A percentile compares a stretch with the other conserved stretches of the same genome.
These are phyloP conservation scores for Orgyia antiqua DNA, from an alignment of 2,888 invertebrate species.

Conservation along the genomic window DNA sequence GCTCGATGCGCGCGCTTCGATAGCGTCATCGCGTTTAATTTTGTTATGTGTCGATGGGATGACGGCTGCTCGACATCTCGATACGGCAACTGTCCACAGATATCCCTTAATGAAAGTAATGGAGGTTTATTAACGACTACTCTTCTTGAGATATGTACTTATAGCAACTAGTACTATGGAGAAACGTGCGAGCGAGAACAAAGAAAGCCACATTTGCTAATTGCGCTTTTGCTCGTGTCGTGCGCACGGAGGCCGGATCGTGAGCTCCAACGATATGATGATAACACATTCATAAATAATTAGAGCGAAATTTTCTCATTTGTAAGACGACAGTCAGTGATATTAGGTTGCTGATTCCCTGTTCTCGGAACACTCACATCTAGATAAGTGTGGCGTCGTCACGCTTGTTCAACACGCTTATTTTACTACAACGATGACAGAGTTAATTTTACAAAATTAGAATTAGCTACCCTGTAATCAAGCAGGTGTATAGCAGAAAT, in stretches of 20 bases:
- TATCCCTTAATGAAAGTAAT: conserved; percentile 77
- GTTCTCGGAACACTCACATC: conserved; percentile 69
- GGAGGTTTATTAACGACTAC: conserved; percentile 73
- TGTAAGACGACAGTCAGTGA: conserved; percentile 76
- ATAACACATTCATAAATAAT: conserved; percentile 79
- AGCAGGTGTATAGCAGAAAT: too few species aligned
- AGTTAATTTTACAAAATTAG: neutral
- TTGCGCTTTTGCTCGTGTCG: conserved; percentile 77
- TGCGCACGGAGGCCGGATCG: conserved; percentile 74
- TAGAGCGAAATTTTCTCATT: conserved; percentile 79
- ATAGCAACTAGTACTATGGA: conserved; percentile 60
- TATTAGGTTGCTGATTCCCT: conserved; percentile 71
- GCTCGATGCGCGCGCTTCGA: conserved; percentile 63
- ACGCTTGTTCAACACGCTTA: conserved; percentile 64
- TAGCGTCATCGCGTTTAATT: conserved; percentile 74
- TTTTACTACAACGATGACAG: conserved; percentile 27
- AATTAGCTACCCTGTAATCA: neutral
- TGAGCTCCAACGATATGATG: conserved; percentile 75
- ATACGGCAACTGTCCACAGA: conserved; percentile 70
- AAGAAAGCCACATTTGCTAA: conserved; percentile 78
- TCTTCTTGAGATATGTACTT: conserved; percentile 53
- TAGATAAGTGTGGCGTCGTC: conserved; percentile 66
- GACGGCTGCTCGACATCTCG: conserved; percentile 68
- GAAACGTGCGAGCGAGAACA: conserved; percentile 74
- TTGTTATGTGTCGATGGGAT: conserved; percentile 70